These are phyloP conservation scores for Eupithecia subfuscata DNA, from an alignment of 2,888 invertebrate genomes.

Conservation along the genomic window DNA sequence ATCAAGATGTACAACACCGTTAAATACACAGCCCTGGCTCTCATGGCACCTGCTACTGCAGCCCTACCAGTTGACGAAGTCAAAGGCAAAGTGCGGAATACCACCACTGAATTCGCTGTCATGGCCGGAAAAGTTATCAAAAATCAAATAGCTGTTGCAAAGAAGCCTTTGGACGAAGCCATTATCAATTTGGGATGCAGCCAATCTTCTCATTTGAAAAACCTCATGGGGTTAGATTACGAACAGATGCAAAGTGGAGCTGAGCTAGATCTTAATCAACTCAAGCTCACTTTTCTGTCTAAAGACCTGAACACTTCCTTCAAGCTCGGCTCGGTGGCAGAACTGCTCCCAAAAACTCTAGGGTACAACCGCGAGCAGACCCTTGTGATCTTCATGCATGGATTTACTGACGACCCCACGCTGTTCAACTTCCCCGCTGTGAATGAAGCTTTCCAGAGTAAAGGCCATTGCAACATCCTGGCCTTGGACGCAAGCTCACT, in stretches of 20 bases:
- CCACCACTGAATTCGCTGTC: not conserved
- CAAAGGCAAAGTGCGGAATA: slow-evolving; percentile 8
- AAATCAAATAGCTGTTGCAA: slow-evolving; percentile 23
- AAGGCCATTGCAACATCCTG: slow-evolving; percentile 64
- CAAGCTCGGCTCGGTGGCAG: slow-evolving; percentile 58
- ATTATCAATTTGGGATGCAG: slow-evolving; percentile 23
- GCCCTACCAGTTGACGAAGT: slow-evolving; percentile 1
- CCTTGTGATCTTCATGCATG: slow-evolving; percentile 69
- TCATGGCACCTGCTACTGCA: slow-evolving; percentile 26
- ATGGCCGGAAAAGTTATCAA: slow-evolving; percentile 19
- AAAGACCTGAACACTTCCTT: slow-evolving; percentile 50
- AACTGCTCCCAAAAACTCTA: slow-evolving; percentile 48
- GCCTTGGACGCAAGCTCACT: slow-evolving; percentile 75
- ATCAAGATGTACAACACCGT: slow-evolving; percentile 30
- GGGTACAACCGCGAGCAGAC: slow-evolving; percentile 49
- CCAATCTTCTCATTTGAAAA: slow-evolving; percentile 23
- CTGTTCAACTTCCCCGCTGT: slow-evolving; percentile 59
- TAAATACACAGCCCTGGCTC: slow-evolving; percentile 12
- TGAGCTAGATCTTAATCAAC: slow-evolving; percentile 58
- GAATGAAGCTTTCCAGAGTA: slow-evolving; percentile 41
- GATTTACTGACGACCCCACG: slow-evolving; percentile 70
- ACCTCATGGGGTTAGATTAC: slow-evolving; percentile 26
- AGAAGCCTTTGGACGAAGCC: slow-evolving; percentile 24
- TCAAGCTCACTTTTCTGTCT: slow-evolving; percentile 55
- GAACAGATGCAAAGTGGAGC: slow-evolving; percentile 54